Conservation (phyloP, 2,888 invertebrate genomes). For the Mamestra brassicae region DNA sequence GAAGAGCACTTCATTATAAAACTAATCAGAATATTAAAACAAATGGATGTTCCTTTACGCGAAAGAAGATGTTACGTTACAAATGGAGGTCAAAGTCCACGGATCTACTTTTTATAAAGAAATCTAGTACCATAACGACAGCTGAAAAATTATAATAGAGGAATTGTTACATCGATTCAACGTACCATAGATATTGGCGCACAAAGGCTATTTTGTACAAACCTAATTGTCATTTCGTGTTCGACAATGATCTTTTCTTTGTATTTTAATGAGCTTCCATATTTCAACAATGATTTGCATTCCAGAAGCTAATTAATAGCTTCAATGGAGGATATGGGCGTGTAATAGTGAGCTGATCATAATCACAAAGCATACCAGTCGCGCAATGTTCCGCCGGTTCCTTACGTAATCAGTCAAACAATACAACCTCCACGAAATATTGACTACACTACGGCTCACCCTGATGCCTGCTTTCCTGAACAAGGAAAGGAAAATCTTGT, state of each 20-base stretch:
- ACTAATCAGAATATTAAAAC: slow-evolving; percentile 1
- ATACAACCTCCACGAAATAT: slow-evolving; percentile 1
- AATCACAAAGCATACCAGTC: neutral
- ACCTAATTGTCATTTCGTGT: slow-evolving; percentile 2
- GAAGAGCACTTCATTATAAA: slow-evolving; percentile 12
- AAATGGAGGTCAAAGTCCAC: neutral
- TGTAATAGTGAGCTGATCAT: neutral
- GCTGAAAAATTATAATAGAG: neutral
- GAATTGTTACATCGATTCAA: slow-evolving; percentile 15
- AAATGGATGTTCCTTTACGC: neutral
- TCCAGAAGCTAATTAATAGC: slow-evolving; percentile 6
- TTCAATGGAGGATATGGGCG: neutral
- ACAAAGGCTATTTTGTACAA: neutral
- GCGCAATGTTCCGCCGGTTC: neutral
- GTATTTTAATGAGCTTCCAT: neutral
- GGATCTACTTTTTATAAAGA: neutral
- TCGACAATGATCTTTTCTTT: neutral
- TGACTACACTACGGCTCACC: slow-evolving; percentile 1
- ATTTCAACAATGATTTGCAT: neutral
- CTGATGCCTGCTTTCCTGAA: slow-evolving; percentile 16
- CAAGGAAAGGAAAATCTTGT: slow-evolving; percentile 18
- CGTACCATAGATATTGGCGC: slow-evolving; percentile 2
- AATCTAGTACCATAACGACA: neutral
- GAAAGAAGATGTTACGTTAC: neutral
- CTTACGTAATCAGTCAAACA: slow-evolving; percentile 27